These are phyloP conservation scores for Microtus richardsoni DNA, from an alignment of 2,113 vertebrate species.

Conservation along the genomic window DNA sequence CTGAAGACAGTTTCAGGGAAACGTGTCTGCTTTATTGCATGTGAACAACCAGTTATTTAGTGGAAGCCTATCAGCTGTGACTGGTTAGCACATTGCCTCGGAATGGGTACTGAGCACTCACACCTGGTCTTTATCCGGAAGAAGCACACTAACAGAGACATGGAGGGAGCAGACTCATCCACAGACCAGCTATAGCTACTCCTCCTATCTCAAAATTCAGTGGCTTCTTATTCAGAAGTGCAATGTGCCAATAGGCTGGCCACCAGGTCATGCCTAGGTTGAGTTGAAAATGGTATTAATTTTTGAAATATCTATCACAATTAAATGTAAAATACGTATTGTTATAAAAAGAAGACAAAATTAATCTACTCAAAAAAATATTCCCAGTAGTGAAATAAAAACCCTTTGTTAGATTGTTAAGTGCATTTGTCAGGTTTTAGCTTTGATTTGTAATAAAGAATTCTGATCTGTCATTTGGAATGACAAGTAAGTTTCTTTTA, in stretches of 20 bases:
- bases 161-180: background rate
- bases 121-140: background rate
- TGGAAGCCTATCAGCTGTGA: background rate
- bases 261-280: background rate
- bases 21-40: background rate
- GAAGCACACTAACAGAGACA: background rate
- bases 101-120: background rate
- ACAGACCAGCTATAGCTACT: background rate
- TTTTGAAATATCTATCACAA: constrained; percentile 1
- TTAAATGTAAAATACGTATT: constrained; percentile 15
- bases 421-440: background rate
- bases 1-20: background rate
- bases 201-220: background rate
- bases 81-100: background rate
- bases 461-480: no score
- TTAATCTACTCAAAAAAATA: background rate
- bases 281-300: background rate
- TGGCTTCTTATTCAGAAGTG: background rate
- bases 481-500: background rate
- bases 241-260: background rate
- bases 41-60: background rate
- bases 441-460: constrained; percentile 40
- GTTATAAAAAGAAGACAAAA: background rate
- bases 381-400: background rate
- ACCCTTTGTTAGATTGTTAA: background rate